Base-by-base conservation (phyloP, 2,888 invertebrate species). In the Drosophila robusta region DNA sequence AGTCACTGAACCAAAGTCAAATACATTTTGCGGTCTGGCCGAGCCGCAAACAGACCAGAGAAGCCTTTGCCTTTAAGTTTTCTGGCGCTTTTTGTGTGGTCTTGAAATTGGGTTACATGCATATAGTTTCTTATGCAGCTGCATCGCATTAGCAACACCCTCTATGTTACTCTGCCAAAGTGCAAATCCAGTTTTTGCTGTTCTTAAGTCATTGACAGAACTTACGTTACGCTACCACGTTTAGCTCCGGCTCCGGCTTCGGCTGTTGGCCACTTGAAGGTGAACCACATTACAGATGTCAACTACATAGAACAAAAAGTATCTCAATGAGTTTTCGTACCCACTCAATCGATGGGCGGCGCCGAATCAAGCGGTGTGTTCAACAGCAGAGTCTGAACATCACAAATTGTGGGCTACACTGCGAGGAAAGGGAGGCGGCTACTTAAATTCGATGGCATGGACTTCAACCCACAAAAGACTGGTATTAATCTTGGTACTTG, bases 1-100 rank as follows among this genome's bases (percentile, higher is more conserved):
- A 87, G 79, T 87, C 79, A 85, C 52, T 85, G 88, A 87, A 87
- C 86, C 84, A 85, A 68, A 67, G 60, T 66, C 62, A 60, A 79
- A 79, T 50, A 85, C 82, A 82, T 67, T 79, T 81, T 79, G 85
- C 61, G 78, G 85, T 74, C 49, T 67, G 58, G 8, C 49, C 36
- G 54, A 47, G 61, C 73, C 77, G 61, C 73, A 80, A 55, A 51
- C 34, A 80, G 55, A 34, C 36, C 49, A 52, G 44, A 67, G 69
- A 82, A 72, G 76, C 56, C 70, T 73, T 69, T 72, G 49, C 45
- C 26, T 38, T 18, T 14, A 46, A 36, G 36, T 55, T 72, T 73
- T 64, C 39, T 46, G 52, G 18, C 65, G 65, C 52, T 49, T 70
- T 75, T 70, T 75, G 57, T 69, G 78, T 65, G 75, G 69, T 76